A percentile compares a stretch with the other conserved stretches of the same genome.
These are phyloP conservation scores for Chrysemys picta DNA, from an alignment of 2,113 vertebrate genomes.

Conservation along the genomic window DNA sequence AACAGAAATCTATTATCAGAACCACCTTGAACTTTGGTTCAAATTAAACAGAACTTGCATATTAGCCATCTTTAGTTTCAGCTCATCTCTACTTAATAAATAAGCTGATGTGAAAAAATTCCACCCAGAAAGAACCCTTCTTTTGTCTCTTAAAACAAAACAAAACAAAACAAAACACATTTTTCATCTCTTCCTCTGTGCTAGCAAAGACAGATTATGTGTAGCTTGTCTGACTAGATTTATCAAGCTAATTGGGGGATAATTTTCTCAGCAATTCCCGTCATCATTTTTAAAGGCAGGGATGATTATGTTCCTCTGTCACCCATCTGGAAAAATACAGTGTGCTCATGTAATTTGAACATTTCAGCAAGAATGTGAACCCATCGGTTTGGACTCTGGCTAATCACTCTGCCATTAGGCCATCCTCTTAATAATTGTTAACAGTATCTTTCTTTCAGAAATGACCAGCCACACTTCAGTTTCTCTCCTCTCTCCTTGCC, in stretches of 20 bases:
- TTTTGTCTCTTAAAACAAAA: background rate
- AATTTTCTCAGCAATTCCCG: constrained; percentile 57
- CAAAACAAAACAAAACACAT: background rate
- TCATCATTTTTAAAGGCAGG: constrained; percentile 51
- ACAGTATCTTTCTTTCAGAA: constrained; percentile 60
- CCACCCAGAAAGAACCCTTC: background rate
- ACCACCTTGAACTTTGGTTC: background rate
- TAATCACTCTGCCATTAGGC: constrained; percentile 58
- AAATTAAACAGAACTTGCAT: background rate
- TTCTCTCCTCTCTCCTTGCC: constrained; percentile 14
- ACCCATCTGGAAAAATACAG: constrained; percentile 57
- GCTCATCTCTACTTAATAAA: background rate
- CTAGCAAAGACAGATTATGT: constrained; percentile 44
- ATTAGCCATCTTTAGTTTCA: background rate
- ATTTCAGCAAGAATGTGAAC: constrained; percentile 39
- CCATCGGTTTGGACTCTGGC: constrained; percentile 23
- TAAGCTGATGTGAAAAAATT: background rate
- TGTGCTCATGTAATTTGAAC: constrained; percentile 45
- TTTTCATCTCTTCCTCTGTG: constrained; percentile 9
- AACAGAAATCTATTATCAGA: background rate
- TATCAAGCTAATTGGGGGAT: constrained; percentile 59
- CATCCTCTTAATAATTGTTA: constrained; percentile 62
- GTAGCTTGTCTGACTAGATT: constrained; percentile 59
- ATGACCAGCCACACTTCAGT: constrained; percentile 50
- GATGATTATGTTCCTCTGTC: constrained; percentile 42